Conservation (phyloP, 2,888 invertebrate genomes). For the Phania funesta region DNA sequence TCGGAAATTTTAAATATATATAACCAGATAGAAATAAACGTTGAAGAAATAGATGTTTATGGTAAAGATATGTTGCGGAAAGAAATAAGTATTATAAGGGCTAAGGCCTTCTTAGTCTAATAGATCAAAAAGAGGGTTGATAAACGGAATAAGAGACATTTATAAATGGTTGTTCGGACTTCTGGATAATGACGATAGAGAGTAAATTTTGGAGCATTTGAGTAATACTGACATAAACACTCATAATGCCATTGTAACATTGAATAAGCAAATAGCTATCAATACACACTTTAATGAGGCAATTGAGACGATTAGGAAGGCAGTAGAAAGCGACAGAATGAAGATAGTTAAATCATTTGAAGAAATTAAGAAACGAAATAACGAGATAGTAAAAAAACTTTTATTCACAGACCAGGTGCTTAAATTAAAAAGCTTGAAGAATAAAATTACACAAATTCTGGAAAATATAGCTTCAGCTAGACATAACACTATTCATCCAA, state of each 20-base stretch:
- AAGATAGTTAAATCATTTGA: background rate
- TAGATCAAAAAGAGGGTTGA: slow-evolving; percentile 17
- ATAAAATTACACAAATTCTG: background rate
- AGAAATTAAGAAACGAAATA: background rate
- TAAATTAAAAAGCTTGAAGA: background rate
- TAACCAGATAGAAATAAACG: slow-evolving; percentile 4
- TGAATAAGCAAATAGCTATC: background rate
- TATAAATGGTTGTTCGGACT: background rate
- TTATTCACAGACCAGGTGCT: background rate
- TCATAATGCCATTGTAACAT: background rate
- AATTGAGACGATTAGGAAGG: background rate
- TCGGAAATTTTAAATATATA: background rate
- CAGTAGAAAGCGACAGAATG: background rate
- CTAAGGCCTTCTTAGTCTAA: no score
- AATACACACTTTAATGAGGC: background rate
- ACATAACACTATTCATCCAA: background rate
- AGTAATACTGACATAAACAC: background rate
- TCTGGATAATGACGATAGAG: background rate
- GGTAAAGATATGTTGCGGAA: background rate
- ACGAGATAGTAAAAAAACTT: background rate
- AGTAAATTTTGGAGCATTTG: background rate
- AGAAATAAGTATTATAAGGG: slow-evolving; percentile 20
- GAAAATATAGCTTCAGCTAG: background rate
- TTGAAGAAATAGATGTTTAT: background rate
- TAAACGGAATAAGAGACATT: background rate